Evolutionary conservation across 2,797 vertebrate species (phyloP), one percentile per base, ranked within the genome.

Genomic region (Gobionotothen gibberifrons): DNA sequence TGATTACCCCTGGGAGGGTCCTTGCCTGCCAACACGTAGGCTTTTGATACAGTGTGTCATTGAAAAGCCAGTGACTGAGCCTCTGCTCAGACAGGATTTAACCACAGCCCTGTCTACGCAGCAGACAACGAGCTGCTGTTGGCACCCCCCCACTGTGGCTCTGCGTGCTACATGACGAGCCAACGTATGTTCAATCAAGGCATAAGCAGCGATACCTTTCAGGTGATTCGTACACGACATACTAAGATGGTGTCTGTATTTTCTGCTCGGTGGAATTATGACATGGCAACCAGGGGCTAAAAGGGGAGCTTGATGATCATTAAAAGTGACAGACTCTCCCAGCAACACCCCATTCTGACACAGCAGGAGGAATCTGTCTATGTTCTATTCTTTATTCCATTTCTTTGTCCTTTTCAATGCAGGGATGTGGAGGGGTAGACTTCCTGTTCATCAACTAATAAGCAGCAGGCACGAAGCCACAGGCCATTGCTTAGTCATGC

Each of bases 1-100:
- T 60, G 69, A 89, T 84, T 85, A 85, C 88, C 83, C 81, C 60
- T 63, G 88, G 78, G 85, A 88, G 46, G 55, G 42, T 70, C 67
- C 60, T 69, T 26, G 69, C 55, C 83, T 86, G 89, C 85, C 83
- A 89, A 81, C 81, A 82, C 16, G 52, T 70, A 80, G 83, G 79
- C 82, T 87, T 84, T 76, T 87, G 77, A 81, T 81, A 83, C 72
- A 79, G 69, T 62, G 78, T 82, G 78, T 76, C 77, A 72, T 64
- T 82, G 85, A 80, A 83, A 79, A 78, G 77, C 79, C 67, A 65
- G 76, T 53, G 80, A 79, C 77, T 72, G 83, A 87, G 85, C 69
- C 84, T 79, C 79, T 77, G 78, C 82, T 83, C 66, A 72, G 79
- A 79, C 76, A 72, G 74, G 67, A 87, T 82, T 85, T 84, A 78